Evolutionary conservation across 2,888 invertebrate species (phyloP), one percentile per base, ranked within the genome.

Genomic region (Reticulitermes lucifugus): DNA sequence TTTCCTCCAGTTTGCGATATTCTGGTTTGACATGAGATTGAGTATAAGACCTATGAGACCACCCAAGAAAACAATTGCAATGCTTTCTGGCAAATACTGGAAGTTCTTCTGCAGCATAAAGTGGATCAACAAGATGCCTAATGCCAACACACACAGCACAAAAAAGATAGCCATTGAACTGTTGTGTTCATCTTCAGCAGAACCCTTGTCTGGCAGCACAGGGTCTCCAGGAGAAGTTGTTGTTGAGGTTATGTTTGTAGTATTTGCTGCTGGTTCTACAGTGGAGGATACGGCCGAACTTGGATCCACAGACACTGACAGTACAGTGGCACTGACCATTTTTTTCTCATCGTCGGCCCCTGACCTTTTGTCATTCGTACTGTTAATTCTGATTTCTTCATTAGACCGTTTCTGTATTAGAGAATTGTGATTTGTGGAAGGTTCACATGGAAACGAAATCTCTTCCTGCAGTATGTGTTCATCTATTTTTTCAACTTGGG

Each of bases 141-240:
- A 91, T 82, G 98, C 98, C 86, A 99, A 93, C 21, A 99, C 97
- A 89, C 98, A 97, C 0, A 99, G 93, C 22, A 99, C 98, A 91
- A 99, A 99, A 91, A 99, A 99, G 90, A 99, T 98, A 0, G 99
- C 97, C 94, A 99, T 95, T 1, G 98, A 98, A 89, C 97, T 98
- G 89, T 98, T 97, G 89, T 98, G 98, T 90, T 99, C 99, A 91
- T 98, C 97, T 91, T 99, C 98, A 3, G 98, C 98, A 3, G 98
- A 96, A 88, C 96, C 97, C 90, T 96, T 96, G 88, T 96, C 96
- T 0, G 98, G 98, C 73, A 98, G 91, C 12, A 96, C 95, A 12
- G 96, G 95, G 89, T 96, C 96, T 0, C 95, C 94, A 14, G 89
- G 88, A 0, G 94, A 94, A 65, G 93, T 93, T 2, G 94, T 92